phyloP scores from a whole-genome alignment of 1,140 invertebrate species.

The Drosophila burlai region DNA sequence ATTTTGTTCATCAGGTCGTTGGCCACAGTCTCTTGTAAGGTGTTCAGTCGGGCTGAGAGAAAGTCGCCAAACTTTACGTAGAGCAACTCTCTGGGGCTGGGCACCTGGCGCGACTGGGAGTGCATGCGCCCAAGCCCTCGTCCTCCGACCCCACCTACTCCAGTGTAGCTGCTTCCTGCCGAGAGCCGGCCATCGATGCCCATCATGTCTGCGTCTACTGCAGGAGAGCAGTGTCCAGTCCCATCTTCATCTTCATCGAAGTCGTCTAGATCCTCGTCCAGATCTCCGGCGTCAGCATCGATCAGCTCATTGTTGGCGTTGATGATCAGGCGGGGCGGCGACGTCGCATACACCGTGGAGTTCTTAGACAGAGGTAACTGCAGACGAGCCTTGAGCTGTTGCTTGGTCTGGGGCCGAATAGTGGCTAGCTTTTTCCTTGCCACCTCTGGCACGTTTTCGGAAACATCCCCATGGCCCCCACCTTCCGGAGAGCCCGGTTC shows the following conservation, averaged over 20 bases:
- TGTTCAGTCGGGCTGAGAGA: constrained; percentile 78
- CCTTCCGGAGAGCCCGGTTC: constrained; percentile 66
- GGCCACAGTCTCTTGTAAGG: constrained; percentile 73
- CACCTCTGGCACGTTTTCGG: constrained; percentile 9
- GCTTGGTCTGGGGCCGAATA: constrained; percentile 64
- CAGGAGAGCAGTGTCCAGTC: constrained; percentile 33
- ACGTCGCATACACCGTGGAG: constrained; percentile 48
- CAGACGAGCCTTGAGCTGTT: constrained; percentile 62
- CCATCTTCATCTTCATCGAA: constrained; percentile 61
- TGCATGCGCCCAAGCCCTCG: constrained; percentile 14
- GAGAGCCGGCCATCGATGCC: constrained; percentile 50
- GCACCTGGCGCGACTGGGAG: constrained; percentile 24
- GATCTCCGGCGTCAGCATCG: constrained; percentile 65
- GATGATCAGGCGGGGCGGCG: constrained; percentile 64
- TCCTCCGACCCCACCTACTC: constrained; percentile 9
- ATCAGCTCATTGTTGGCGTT: constrained; percentile 73
- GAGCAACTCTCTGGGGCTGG: constrained; percentile 65
- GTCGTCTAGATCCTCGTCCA: constrained; percentile 54
- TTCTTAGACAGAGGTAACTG: constrained; percentile 24
- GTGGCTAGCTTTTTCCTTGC: constrained; percentile 55
- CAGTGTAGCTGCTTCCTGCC: constrained; percentile 55
- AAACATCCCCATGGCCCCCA: constrained; percentile 10
- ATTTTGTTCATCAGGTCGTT: constrained; percentile 83
- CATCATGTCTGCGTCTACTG: constrained; percentile 54
- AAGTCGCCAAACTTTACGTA: constrained; percentile 82